Evolutionary conservation across 2,888 invertebrate genomes (phyloP).

Genomic region (Cistogaster globosa): DNA sequence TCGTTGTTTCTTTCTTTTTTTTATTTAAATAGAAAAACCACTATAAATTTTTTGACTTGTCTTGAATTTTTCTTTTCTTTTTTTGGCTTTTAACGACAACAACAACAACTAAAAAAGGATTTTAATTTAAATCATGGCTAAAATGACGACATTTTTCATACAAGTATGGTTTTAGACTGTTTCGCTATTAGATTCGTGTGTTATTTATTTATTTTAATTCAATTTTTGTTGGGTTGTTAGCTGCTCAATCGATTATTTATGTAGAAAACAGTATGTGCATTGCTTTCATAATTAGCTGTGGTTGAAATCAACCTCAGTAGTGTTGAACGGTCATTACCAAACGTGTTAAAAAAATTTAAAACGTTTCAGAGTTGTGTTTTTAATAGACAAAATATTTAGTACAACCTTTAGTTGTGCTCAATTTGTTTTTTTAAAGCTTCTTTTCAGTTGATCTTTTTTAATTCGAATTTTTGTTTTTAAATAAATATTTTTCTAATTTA

Average conservation of each 20-base stretch:
- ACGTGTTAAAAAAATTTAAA: slow-evolving; percentile 12
- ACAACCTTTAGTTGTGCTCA: slow-evolving; percentile 19
- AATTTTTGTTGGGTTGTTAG: slow-evolving; percentile 53
- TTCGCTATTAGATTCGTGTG: slow-evolving; percentile 65
- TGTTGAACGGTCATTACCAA: slow-evolving; percentile 14
- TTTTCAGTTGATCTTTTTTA: not conserved
- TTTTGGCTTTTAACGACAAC: not conserved
- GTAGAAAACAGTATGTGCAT: slow-evolving; percentile 78
- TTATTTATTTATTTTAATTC: slow-evolving; percentile 16
- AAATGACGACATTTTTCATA: slow-evolving; percentile 68
- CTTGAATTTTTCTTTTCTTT: not conserved
- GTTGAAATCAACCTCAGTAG: too few relatives aligned
- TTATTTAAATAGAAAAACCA: slow-evolving; percentile 8
- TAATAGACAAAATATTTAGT: slow-evolving; percentile 40
- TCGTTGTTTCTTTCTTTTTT: not conserved
- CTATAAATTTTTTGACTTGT: not conserved
- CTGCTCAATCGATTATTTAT: slow-evolving; percentile 68
- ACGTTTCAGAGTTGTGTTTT: slow-evolving; percentile 21
- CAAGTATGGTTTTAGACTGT: slow-evolving; percentile 31
- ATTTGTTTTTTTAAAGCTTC: not conserved
- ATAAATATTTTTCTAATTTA: not conserved
- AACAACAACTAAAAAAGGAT: not conserved
- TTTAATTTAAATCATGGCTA: slow-evolving; percentile 55
- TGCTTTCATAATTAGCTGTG: slow-evolving; percentile 79
- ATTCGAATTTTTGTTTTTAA: not conserved